phyloP scores from a whole-genome alignment of 2,888 invertebrate genomes.

The Megaustenia siamemsis region DNA sequence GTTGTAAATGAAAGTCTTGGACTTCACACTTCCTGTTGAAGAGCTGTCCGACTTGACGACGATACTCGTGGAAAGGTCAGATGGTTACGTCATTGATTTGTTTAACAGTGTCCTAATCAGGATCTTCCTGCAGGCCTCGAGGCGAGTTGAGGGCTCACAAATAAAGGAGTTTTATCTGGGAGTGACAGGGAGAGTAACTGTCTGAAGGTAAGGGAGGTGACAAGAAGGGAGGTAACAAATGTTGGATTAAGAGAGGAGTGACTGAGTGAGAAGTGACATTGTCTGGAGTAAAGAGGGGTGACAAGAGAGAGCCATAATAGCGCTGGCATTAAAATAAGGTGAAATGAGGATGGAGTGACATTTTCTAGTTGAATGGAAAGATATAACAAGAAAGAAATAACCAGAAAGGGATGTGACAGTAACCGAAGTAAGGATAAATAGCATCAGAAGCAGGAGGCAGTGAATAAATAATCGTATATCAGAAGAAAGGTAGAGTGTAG shows the following conservation, averaged over 20 bases:
- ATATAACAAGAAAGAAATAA: not conserved
- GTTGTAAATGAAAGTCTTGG: no score
- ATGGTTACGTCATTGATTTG: not conserved
- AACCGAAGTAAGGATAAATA: conserved; percentile 15
- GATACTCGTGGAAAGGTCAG: conserved; percentile 1
- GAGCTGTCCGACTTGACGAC: not conserved
- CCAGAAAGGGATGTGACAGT: conserved; percentile 5
- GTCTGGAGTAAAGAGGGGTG: no score
- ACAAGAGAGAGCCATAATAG: no score
- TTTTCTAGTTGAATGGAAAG: not conserved
- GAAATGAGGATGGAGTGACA: conserved; percentile 10
- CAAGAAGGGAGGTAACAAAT: no score
- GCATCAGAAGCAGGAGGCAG: not conserved
- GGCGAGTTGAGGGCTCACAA: not conserved
- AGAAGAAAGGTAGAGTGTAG: not conserved
- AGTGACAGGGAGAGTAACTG: not conserved
- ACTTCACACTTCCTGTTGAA: not conserved
- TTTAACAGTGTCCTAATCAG: not conserved
- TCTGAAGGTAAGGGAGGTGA: no score
- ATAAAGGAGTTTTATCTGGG: not conserved
- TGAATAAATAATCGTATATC: not conserved
- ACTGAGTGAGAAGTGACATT: no score
- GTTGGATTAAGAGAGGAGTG: no score
- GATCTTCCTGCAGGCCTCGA: not conserved
- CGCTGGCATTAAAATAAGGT: no score